Percentiles rank a stretch among this genome's conserved stretches.
Conservation (phyloP, 2,888 invertebrate genomes). For the Steinernema carpocapsae region DNA sequence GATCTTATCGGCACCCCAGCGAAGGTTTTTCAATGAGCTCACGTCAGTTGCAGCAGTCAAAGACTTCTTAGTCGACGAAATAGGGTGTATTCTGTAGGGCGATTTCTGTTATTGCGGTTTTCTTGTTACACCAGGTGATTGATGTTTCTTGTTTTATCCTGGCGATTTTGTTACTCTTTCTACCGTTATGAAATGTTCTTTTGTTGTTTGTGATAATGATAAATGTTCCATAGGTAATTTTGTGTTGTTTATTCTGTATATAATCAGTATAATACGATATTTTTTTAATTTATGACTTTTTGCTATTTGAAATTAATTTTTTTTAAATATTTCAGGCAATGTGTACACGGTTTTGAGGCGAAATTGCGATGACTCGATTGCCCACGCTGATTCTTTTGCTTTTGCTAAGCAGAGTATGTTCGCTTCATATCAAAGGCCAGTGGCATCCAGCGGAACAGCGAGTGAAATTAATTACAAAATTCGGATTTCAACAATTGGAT, state of each 20-base stretch:
- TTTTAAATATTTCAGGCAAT: neutral
- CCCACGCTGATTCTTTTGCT: too few relatives aligned
- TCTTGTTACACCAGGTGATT: neutral
- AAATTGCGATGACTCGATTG: too few relatives aligned
- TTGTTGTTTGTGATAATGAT: too few relatives aligned
- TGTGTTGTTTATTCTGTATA: too few relatives aligned
- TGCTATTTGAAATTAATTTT: neutral
- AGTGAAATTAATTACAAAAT: slow-evolving; percentile 81
- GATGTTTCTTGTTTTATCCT: neutral
- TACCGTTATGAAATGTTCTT: neutral
- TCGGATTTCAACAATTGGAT: slow-evolving; percentile 94
- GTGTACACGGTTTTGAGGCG: neutral
- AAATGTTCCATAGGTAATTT: too few relatives aligned
- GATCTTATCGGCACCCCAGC: slow-evolving; percentile 78
- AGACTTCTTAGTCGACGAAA: slow-evolving; percentile 38
- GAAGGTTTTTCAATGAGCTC: slow-evolving; percentile 70
- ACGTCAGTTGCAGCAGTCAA: slow-evolving; percentile 20
- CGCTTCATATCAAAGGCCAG: neutral
- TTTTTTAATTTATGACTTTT: neutral
- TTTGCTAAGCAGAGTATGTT: too few relatives aligned
- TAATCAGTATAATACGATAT: too few relatives aligned
- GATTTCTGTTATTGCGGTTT: neutral
- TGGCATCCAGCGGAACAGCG: slow-evolving; percentile 39
- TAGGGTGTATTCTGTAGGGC: slow-evolving; percentile 9
- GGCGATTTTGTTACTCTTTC: neutral